Percentiles rank a stretch among this genome's conserved stretches.
Evolutionary conservation across 2,113 vertebrate genomes (phyloP).

Genomic region (Takifugu flavidus): DNA sequence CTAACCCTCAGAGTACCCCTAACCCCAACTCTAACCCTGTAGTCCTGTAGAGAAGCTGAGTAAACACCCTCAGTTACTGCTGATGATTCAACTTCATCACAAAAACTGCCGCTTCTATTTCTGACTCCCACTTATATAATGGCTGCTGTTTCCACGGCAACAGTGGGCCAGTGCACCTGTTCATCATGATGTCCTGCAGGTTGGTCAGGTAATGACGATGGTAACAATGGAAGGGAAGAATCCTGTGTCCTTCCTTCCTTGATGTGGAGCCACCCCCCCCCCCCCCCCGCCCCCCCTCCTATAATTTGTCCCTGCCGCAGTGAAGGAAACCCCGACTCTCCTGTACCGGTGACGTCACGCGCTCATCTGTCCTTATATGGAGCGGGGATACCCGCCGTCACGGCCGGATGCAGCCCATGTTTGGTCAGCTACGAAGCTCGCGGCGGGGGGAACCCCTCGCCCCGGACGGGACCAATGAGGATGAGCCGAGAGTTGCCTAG

Average conservation of each 20-base stretch:
- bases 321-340: slow-evolving; percentile 54
- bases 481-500: slow-evolving; percentile 75
- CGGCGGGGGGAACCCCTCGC: slow-evolving; percentile 87
- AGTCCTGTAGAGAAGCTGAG: too few species aligned
- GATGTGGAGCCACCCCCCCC: not conserved
- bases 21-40: too few species aligned
- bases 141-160: slow-evolving; percentile 47
- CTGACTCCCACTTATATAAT: slow-evolving; percentile 22
- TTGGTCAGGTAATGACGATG: too few species aligned
- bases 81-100: too few species aligned
- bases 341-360: slow-evolving; percentile 64
- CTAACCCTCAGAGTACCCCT: too few species aligned
- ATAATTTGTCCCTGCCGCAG: slow-evolving; percentile 54
- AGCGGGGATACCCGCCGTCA: slow-evolving; percentile 77
- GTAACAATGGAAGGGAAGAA: too few species aligned
- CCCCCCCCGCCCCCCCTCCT: not conserved
- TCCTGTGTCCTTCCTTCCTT: too few species aligned
- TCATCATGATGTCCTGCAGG: too few species aligned
- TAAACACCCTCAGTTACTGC: too few species aligned
- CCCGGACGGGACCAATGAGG: slow-evolving; percentile 75
- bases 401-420: slow-evolving; percentile 82
- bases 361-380: slow-evolving; percentile 85
- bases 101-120: slow-evolving; percentile 13
- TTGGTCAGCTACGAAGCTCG: slow-evolving; percentile 84
- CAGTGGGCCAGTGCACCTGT: slow-evolving; percentile 1